A percentile compares a stretch with the other conserved stretches of the same genome.
Conservation (phyloP, 2,888 invertebrate species). For the Petrophora chlorosata region DNA sequence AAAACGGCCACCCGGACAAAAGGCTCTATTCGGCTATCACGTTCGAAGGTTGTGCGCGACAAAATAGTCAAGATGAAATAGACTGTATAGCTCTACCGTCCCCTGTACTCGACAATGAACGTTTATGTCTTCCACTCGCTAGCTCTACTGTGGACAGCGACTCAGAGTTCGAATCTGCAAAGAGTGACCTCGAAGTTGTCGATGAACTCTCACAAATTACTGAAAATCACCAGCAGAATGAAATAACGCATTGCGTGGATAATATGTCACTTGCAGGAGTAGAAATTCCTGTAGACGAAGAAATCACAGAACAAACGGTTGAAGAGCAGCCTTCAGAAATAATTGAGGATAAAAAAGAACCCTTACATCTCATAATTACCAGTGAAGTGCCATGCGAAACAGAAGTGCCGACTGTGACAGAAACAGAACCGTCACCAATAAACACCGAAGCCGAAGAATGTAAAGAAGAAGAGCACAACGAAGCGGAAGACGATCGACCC, state of each 20-base stretch:
- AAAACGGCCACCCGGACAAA: slow-evolving; percentile 74
- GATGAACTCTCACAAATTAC: slow-evolving; percentile 59
- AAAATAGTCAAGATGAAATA: slow-evolving; percentile 70
- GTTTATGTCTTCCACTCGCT: slow-evolving; percentile 48
- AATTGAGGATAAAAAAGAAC: slow-evolving; percentile 30
- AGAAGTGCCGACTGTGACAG: neutral
- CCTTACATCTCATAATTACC: slow-evolving; percentile 59
- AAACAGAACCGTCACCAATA: slow-evolving; percentile 58
- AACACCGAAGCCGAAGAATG: slow-evolving; percentile 52
- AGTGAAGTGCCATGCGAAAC: slow-evolving; percentile 59
- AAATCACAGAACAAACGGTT: slow-evolving; percentile 52
- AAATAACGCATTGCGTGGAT: slow-evolving; percentile 56
- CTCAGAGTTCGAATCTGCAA: slow-evolving; percentile 78
- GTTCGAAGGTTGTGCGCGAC: slow-evolving; percentile 75
- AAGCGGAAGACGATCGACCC: slow-evolving; percentile 81
- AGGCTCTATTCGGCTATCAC: slow-evolving; percentile 74
- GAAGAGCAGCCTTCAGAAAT: slow-evolving; percentile 35
- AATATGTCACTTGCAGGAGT: slow-evolving; percentile 60
- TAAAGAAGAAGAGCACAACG: slow-evolving; percentile 55
- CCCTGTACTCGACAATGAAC: slow-evolving; percentile 45
- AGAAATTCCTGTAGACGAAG: slow-evolving; percentile 46
- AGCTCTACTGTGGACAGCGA: slow-evolving; percentile 64
- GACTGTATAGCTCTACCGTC: slow-evolving; percentile 55
- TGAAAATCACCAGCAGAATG: slow-evolving; percentile 52
- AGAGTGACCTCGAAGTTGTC: slow-evolving; percentile 68